Evolutionary conservation across 2,888 invertebrate species (phyloP).

Genomic region (Parnassius mnemosyne): DNA sequence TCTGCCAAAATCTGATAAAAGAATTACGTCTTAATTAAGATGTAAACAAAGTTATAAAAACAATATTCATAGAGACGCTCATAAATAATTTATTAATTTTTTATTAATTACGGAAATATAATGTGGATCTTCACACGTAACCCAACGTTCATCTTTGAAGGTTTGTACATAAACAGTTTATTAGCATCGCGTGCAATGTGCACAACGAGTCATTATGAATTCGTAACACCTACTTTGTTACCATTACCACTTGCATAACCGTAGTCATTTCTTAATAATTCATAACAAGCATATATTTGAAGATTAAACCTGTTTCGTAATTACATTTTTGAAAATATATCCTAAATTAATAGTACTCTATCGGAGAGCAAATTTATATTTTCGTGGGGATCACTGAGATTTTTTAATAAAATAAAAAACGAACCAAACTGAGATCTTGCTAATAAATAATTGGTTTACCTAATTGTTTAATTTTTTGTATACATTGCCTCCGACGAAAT

Average conservation of each 20-base stretch:
- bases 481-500: no score
- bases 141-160: constrained; percentile 18
- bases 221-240: constrained; percentile 22
- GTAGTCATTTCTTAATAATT: constrained; percentile 20
- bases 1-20: no score
- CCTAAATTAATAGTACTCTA: no score
- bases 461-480: no score
- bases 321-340: neutral
- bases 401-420: no score
- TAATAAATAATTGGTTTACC: no score
- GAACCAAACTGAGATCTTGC: no score
- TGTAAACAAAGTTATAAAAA: neutral
- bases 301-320: constrained; percentile 19
- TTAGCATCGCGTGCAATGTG: constrained; percentile 11
- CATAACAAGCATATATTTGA: constrained; percentile 17
- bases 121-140: constrained; percentile 5
- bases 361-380: no score
- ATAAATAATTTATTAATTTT: neutral
- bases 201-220: constrained; percentile 22
- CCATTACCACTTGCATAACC: constrained; percentile 21
- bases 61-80: neutral
- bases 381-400: no score
- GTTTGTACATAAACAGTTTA: constrained; percentile 12
- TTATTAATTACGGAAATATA: constrained; percentile 15
- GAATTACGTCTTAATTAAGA: no score